Evolutionary conservation across 2,888 invertebrate genomes (phyloP).

Genomic region (Caenorhabditis japonica): DNA sequence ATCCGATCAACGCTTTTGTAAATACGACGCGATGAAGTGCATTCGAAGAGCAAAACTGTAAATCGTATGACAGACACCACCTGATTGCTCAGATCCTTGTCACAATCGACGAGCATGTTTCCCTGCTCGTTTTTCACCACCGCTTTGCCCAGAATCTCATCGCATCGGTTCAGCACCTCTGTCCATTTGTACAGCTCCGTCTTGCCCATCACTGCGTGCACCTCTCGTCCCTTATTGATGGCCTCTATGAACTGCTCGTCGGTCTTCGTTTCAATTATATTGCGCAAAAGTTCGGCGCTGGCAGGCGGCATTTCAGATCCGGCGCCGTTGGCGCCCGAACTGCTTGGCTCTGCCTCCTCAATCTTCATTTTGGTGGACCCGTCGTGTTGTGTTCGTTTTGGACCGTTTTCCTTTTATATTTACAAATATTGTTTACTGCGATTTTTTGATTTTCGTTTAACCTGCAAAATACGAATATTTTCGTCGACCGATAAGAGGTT

Average conservation of each 20-base stretch:
- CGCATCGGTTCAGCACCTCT: slow-evolving; percentile 70
- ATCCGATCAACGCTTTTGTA: slow-evolving; percentile 70
- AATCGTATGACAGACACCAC: slow-evolving; percentile 64
- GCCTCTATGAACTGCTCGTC: slow-evolving; percentile 52
- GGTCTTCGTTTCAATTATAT: slow-evolving; percentile 35
- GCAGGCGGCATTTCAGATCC: slow-evolving; percentile 45
- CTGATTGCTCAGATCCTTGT: slow-evolving; percentile 9
- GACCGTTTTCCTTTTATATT: slow-evolving; percentile 23
- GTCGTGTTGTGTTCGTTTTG: slow-evolving; percentile 12
- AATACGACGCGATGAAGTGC: slow-evolving; percentile 70
- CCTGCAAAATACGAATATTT: not conserved
- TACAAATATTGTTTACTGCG: slow-evolving; percentile 23
- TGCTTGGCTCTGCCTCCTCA: slow-evolving; percentile 28
- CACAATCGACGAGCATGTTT: slow-evolving; percentile 32
- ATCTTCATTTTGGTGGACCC: slow-evolving; percentile 29
- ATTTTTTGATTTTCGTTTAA: not conserved
- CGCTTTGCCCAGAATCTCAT: slow-evolving; percentile 67
- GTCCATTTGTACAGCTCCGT: slow-evolving; percentile 70
- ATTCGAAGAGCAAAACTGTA: slow-evolving; percentile 72
- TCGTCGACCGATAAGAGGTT: not conserved
- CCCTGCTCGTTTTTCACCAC: slow-evolving; percentile 26
- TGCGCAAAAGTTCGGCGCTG: slow-evolving; percentile 30
- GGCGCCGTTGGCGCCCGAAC: slow-evolving; percentile 9
- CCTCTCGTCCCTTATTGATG: slow-evolving; percentile 52
- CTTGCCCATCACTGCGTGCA: slow-evolving; percentile 60